A percentile compares a stretch with the other conserved stretches of the same genome.
Evolutionary conservation across 2,888 invertebrate species (phyloP).

Genomic region (Thera obeliscata): DNA sequence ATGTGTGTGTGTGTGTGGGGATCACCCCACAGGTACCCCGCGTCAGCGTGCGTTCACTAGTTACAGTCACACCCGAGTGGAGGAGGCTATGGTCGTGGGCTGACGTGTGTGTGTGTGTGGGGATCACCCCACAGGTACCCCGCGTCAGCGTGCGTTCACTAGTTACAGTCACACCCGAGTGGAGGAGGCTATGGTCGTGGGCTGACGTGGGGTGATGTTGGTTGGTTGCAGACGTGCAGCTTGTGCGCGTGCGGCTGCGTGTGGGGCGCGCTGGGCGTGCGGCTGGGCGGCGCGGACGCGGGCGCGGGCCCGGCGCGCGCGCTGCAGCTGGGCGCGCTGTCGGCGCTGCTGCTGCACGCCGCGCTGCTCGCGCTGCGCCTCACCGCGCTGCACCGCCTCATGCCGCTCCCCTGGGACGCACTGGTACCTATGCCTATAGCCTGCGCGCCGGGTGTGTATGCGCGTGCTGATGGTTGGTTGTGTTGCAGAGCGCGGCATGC

Average conservation of each 20-base stretch:
- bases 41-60: too few relatives aligned
- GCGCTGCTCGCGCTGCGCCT: conserved; percentile 68
- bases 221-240: conserved; percentile 51
- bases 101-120: too few relatives aligned
- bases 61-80: too few relatives aligned
- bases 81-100: too few relatives aligned
- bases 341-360: conserved; percentile 70
- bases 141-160: too few relatives aligned
- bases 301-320: conserved; percentile 71
- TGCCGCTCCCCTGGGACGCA: conserved; percentile 73
- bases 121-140: too few relatives aligned
- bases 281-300: conserved; percentile 56
- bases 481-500: conserved; percentile 47
- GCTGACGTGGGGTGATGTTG: background rate
- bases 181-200: too few relatives aligned
- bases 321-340: conserved; percentile 69
- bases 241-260: conserved; percentile 54
- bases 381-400: conserved; percentile 66
- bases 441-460: too few relatives aligned
- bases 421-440: conserved; percentile 46
- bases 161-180: too few relatives aligned
- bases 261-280: conserved; percentile 61
- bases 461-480: background rate
- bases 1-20: too few relatives aligned
- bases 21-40: too few relatives aligned